These are phyloP conservation scores for Piaya cayana DNA, from an alignment of 2,113 vertebrate genomes.

Conservation along the genomic window DNA sequence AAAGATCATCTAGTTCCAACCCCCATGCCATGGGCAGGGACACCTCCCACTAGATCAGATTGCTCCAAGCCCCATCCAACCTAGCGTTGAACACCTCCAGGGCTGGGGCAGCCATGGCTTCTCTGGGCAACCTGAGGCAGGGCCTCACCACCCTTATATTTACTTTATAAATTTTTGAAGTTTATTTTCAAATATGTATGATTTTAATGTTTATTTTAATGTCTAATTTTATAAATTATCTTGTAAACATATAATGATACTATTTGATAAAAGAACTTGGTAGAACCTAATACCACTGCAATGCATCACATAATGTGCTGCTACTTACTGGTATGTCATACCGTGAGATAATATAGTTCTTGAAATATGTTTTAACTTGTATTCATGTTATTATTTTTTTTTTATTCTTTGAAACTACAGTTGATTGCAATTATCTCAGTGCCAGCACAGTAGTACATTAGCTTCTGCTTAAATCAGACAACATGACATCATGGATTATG, in stretches of 20 bases:
- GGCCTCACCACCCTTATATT: neutral
- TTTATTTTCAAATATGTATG: neutral
- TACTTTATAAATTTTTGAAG: neutral
- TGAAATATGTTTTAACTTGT: neutral
- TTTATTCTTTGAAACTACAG: neutral
- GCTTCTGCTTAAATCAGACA: neutral
- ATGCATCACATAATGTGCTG: neutral
- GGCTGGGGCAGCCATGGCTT: no score
- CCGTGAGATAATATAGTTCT: neutral
- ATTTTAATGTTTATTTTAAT: neutral
- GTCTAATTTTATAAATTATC: neutral
- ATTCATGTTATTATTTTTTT: neutral
- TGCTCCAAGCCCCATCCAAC: no score
- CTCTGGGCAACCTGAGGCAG: no score
- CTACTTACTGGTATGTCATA: neutral
- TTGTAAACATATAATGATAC: neutral
- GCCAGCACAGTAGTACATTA: neutral
- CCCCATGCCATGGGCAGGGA: no score
- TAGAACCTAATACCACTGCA: neutral
- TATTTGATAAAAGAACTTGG: neutral
- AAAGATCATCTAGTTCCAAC: no score
- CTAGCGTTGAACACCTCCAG: no score
- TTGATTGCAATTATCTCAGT: neutral
- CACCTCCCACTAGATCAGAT: no score
- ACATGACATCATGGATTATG: neutral